Evolutionary conservation across 2,797 vertebrate genomes (phyloP), one percentile per base, ranked within the genome.

Genomic region (Furcifer pardalis): DNA sequence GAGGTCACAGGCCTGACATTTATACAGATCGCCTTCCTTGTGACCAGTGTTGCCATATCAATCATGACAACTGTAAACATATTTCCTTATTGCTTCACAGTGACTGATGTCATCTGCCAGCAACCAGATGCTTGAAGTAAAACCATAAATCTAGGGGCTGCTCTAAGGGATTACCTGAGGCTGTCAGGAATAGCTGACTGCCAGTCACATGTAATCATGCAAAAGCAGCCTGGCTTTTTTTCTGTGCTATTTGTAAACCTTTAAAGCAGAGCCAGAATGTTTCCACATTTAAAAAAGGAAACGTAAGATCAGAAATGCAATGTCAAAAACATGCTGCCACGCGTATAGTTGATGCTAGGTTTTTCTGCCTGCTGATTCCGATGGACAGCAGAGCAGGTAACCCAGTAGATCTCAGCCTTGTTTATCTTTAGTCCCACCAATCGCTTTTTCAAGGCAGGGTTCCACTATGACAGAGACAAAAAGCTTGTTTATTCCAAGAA

Each of bases 61-160:
- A 6, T 32, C 25, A 63, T 72, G 74, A 69, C 77, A 81, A 77
- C 60, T 60, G 19, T n/a, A 40, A 52, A 62, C 19, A 21, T 27
- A 27, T 52, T 77, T 71, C 56, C 56, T 82, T 40, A 35, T 80
- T 80, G 77, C 69, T 9, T 75, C 84, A 80, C 21, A 32, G 52
- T 73, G 46, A 32, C 44, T 75, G 71, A 69, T 40, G 60, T 81
- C 49, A 42, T 62, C n/a, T 49, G n/a, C 42, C 27, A 13, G 32
- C 17, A n/a, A 25, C 21, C 52, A 68, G 52, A 19, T 21, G 77
- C 25, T 77, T 77, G 76, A 62, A 71, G 65, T 69, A 69, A 86
- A 86, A 86, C 73, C 65, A 82, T 65, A 86, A 86, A 86, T 60
- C 68, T 27, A 30, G 73, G 83, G 73, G 42, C 77, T 56, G 56